Base-by-base conservation (phyloP, 2,797 vertebrate genomes). In the Thunnus albacares region DNA sequence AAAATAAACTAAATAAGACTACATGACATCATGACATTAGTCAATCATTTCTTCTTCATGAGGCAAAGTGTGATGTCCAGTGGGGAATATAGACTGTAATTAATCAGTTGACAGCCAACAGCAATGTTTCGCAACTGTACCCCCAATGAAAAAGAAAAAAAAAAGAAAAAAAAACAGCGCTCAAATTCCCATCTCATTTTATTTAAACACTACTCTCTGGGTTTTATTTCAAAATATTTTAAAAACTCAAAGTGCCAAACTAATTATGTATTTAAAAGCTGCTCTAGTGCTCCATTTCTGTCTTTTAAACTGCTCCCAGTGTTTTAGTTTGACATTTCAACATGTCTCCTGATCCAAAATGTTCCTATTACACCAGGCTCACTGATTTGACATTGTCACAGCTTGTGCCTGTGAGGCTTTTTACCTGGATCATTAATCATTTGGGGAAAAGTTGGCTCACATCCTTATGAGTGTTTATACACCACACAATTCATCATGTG, bases 391-490 rank as follows among this genome's bases (percentile, higher is more conserved):
- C 61, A 59, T 69, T 66, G 78, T 69, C 70, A 64, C 65, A 62
- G 18, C 69, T 52, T 64, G 13, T 78, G 70, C 58, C 69, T 45
- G 13, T 62, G 61, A 83, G 58, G n/a, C 71, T 55, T 61, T 77
- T 35, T 67, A 79, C 58, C 67, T 73, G 53, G 11, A 82, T 85
- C 59, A 79, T 85, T 61, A 70, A 82, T 91, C 10, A 59, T 80
- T 79, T 88, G 61, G 5, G 10, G 8, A 56, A 71, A 81, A 75
- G 20, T 45, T 64, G 60, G 41, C 64, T 61, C 26, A 49, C n/a
- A 72, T 17, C 9, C 33, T 28, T 41, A 35, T 64, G 58, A 65
- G 26, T 82, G 71, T 84, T 75, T 75, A 67, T 78, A 75, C 35
- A 65, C 43, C 66, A 73, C 73, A 75, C 70, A 56, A 71, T 82